Base-by-base conservation (phyloP, 1,140 invertebrate species). In the Drosophila lowei region DNA sequence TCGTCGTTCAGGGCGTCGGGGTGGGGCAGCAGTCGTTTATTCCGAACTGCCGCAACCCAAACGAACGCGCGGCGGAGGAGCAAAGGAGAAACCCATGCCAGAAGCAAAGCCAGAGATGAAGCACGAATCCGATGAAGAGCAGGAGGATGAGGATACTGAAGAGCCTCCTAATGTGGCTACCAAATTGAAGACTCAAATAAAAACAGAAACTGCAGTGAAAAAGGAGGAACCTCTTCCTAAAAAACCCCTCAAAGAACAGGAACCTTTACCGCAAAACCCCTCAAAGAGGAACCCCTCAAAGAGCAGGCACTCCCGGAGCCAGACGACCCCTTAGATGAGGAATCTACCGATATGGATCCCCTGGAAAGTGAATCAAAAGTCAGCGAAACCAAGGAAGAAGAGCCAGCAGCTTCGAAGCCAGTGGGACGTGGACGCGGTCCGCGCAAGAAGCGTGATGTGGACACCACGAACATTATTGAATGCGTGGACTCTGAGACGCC, bases 361-460 rank as follows among this genome's bases (percentile, higher is more conserved):
- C 30, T 30, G 30, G 30, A 9, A 30, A 30, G 8, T 9, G 30
- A 9, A 9, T 9, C 30, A 3, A 30, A 38, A 38, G 3, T 38
- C 11, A 38, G 11, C 34, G 34, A 11, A 38, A 11, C 11, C 34
- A 38, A 38, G 34, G 54, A 41, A 11, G 65, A 67, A 30, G 30
- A 8, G 30, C 23, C 38, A 46, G 28, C 28, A 8, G 8, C 64
- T 3, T 5, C 43, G 63, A 38, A 77, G 46, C 34, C 34, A 15
- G 70, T 59, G n/a, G 85, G 85, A 0, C 76, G 85, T 9, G 86
- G 86, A 0, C 81, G 88, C 1, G 86, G 90, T 0, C 65, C 74
- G 6, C 75, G 85, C 2, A 93, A 92, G 72, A 93, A 93, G 88
- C 91, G 89, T 8, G 93, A 93, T 64, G 92, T 94, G 46, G 93